A percentile compares a stretch with the other conserved stretches of the same genome.
Conservation (phyloP, 2,113 vertebrate species). For the Ginglymostoma cirratum region DNA sequence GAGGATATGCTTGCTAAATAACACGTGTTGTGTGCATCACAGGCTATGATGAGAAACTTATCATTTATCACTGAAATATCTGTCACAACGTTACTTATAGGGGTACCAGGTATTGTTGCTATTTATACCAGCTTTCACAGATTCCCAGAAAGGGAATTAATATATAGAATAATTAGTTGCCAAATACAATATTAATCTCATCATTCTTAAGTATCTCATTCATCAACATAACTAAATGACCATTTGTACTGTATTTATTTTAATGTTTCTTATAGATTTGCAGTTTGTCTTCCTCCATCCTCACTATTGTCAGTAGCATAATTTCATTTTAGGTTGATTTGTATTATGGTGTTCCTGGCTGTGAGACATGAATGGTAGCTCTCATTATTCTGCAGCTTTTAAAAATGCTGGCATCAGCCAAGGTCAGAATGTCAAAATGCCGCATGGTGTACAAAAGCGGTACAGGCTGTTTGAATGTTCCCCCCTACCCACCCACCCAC, state of each 20-base stretch:
- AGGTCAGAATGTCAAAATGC: not conserved
- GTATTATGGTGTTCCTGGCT: not conserved
- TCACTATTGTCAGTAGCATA: not conserved
- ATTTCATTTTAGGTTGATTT: constrained; percentile 1
- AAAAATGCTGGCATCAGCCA: not conserved
- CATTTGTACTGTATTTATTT: not conserved
- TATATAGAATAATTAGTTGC: not conserved
- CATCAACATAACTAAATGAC: not conserved
- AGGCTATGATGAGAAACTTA: not conserved
- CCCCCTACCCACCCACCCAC: no score
- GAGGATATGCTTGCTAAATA: not conserved
- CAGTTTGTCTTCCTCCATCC: not conserved
- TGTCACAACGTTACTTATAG: not conserved
- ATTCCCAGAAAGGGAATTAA: not conserved
- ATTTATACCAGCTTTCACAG: not conserved
- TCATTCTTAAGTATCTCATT: not conserved
- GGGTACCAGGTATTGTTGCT: not conserved
- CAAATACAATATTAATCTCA: not conserved
- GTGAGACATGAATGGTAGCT: not conserved
- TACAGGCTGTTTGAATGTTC: no score
- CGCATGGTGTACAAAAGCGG: not conserved
- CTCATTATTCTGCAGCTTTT: not conserved
- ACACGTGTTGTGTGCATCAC: not conserved
- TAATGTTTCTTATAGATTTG: not conserved
- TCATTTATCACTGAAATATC: not conserved